Evolutionary conservation across 2,797 vertebrate genomes (phyloP), one percentile per base, ranked within the genome.

Genomic region (Urocyon cinereoargenteus): DNA sequence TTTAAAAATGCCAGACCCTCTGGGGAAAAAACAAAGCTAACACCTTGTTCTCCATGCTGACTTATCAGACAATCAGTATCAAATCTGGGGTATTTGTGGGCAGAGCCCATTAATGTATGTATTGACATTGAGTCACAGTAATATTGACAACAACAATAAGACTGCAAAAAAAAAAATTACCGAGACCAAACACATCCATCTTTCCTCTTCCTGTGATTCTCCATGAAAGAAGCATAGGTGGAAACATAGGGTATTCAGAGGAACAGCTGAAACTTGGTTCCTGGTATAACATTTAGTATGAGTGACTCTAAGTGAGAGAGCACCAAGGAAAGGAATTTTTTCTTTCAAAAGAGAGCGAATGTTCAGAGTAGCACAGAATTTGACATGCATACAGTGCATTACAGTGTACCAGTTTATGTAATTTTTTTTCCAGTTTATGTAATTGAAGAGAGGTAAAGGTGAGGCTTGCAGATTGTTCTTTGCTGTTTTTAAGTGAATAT

Each of bases 221-320:
- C 79, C 72, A 26, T 82, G 57, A 75, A 72, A 83, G 62, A 88
- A 85, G 59, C 55, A 88, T 53, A 82, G 22, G 51, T 79, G 45
- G 68, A 84, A 81, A 62, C 12, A 31, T 28, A 66, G 40, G 79
- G 26, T 79, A 45, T 83, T 92, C 78, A 93, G 51, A 77, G 26
- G 36, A 94, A 86, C 68, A 57, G 45, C 26, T 92, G 34, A 21
- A 79, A 62, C 31, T 51, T 77, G 11, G 61, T 66, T 86, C 59
- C 94, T 86, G 61, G 51, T 92, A 13, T 68, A 13, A 18, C 90
- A 62, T 82, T 93, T 91, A 75, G 83, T 66, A 78, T 10, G 88
- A 21, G 57, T 36, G 22, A 88, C 62, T 91, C 49, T 86, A 91
- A 94, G 72, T 83, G 61, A 91, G 13, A 92, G 45, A 49, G 10